Evolutionary conservation across 2,113 vertebrate species (phyloP).

Genomic region (Ameiurus melas): DNA sequence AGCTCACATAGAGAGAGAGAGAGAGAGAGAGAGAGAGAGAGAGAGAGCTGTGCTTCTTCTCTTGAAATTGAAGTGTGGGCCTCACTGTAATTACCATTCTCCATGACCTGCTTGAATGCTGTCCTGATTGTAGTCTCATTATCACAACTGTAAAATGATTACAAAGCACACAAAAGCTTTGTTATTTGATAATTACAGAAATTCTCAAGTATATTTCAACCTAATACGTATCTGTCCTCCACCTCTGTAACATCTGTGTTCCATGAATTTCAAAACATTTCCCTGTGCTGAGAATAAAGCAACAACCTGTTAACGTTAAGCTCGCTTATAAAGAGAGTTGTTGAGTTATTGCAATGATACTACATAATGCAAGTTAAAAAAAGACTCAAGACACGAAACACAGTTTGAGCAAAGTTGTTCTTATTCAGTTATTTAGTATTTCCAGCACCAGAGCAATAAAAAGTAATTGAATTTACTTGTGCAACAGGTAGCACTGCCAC

Average conservation of each 20-base stretch:
- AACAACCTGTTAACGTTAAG: neutral
- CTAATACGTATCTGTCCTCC: neutral
- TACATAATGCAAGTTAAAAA: neutral
- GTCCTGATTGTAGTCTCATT: constrained; percentile 27
- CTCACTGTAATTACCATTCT: constrained; percentile 47
- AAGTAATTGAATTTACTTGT: neutral
- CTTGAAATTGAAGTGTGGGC: constrained; percentile 33
- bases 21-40: constrained; percentile 6
- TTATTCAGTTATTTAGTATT: neutral
- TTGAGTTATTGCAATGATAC: neutral
- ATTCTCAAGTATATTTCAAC: neutral
- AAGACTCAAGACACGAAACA: neutral
- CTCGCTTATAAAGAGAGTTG: neutral
- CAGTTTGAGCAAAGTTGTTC: neutral
- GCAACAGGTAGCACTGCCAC: neutral
- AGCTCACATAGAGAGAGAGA: constrained; percentile 14
- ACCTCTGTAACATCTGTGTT: neutral
- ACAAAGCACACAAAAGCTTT: neutral
- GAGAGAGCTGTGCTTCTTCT: constrained; percentile 41
- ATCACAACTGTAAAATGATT: neutral
- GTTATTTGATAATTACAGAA: neutral
- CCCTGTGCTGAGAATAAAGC: neutral
- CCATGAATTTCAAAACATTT: neutral
- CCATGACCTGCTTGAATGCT: constrained; percentile 44
- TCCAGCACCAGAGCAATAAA: neutral